These are phyloP conservation scores for Minunthozetes semirufus DNA, from an alignment of 2,888 invertebrate species.

Conservation along the genomic window DNA sequence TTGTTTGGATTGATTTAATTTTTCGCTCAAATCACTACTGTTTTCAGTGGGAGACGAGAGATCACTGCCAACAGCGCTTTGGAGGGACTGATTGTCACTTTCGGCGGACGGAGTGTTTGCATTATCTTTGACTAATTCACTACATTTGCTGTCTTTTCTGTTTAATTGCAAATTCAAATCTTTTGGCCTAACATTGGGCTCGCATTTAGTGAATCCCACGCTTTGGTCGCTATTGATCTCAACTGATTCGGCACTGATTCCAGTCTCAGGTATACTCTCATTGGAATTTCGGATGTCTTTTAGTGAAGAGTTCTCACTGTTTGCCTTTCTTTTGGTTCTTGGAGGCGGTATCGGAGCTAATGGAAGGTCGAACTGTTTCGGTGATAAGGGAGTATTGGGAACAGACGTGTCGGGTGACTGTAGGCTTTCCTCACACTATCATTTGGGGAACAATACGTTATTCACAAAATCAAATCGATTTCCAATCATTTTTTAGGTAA, in stretches of 20 bases:
- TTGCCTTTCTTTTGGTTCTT: constrained; percentile 28
- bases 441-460: neutral
- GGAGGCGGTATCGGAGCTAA: constrained; percentile 32
- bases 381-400: constrained; percentile 2
- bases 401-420: constrained; percentile 1
- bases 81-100: constrained; percentile 1
- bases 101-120: constrained; percentile 2
- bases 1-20: constrained; percentile 1
- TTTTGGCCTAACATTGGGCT: constrained; percentile 3
- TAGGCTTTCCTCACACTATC: neutral
- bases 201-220: neutral
- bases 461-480: too few relatives aligned
- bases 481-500: too few relatives aligned
- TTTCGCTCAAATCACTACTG: neutral
- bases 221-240: constrained; percentile 23
- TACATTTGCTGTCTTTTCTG: neutral
- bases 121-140: neutral
- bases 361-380: neutral
- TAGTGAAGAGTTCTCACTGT: neutral
- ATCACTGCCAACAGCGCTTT: constrained; percentile 11
- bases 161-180: constrained; percentile 21
- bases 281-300: neutral
- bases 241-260: neutral
- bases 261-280: neutral
- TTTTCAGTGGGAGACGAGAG: constrained; percentile 11